Percentiles rank a stretch among this genome's conserved stretches.
These are phyloP conservation scores for Hecatera dysodea DNA, from an alignment of 2,888 invertebrate genomes.

Conservation along the genomic window DNA sequence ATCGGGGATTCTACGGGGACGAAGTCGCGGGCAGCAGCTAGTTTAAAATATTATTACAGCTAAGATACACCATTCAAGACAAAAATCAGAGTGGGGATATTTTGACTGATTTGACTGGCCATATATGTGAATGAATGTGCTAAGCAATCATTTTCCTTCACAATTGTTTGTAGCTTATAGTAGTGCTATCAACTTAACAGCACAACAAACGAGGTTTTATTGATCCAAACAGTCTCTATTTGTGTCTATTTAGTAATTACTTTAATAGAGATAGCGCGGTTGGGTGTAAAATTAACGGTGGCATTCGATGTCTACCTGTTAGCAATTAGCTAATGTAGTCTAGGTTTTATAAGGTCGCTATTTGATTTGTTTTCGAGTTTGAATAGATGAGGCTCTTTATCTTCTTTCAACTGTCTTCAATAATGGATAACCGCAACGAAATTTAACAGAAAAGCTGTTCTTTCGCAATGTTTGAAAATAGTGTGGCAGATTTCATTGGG, in stretches of 20 bases:
- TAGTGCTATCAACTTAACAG: slow-evolving; percentile 1
- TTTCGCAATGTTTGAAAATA: no score
- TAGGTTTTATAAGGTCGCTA: slow-evolving; percentile 5
- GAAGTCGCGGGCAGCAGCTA: no score
- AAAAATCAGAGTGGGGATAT: no score
- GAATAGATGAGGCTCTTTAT: neutral
- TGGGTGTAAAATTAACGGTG: neutral
- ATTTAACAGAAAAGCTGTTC: no score
- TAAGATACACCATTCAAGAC: no score
- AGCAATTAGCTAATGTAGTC: slow-evolving; percentile 27
- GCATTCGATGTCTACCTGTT: slow-evolving; percentile 8
- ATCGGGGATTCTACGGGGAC: no score
- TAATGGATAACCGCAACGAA: no score
- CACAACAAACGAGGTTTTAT: slow-evolving; percentile 3
- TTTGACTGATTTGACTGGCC: no score
- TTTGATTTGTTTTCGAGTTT: slow-evolving; percentile 5
- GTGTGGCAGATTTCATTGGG: no score
- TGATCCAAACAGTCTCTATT: neutral
- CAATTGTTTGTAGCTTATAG: neutral
- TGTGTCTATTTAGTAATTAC: slow-evolving; percentile 25
- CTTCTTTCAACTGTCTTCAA: no score
- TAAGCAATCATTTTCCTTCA: neutral
- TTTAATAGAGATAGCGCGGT: slow-evolving; percentile 2
- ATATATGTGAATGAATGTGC: neutral
- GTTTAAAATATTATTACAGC: no score